These are phyloP conservation scores for Ochlodes sylvanus DNA, from an alignment of 2,888 invertebrate genomes.

Conservation along the genomic window DNA sequence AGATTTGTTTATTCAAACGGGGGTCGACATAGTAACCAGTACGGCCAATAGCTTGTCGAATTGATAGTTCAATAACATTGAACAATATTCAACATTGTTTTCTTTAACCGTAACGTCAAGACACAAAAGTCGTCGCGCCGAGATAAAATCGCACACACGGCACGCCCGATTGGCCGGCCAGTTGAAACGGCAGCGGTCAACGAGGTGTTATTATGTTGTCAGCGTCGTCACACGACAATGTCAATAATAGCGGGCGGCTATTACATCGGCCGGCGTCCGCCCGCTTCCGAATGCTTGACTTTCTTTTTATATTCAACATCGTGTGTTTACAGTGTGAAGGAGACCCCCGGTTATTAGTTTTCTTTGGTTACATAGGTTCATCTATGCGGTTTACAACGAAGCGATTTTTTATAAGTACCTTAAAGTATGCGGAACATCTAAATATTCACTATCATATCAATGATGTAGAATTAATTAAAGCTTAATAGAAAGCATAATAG, in stretches of 20 bases:
- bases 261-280: constrained; percentile 36
- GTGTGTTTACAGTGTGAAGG: constrained; percentile 15
- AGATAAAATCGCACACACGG: constrained; percentile 19
- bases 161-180: neutral
- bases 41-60: too few species aligned
- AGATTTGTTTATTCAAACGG: too few species aligned
- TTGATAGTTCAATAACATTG: too few species aligned
- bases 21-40: too few species aligned
- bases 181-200: constrained; percentile 28
- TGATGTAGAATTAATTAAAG: too few species aligned
- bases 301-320: constrained; percentile 30
- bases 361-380: neutral
- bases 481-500: too few species aligned
- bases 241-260: constrained; percentile 42
- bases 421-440: too few species aligned
- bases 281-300: constrained; percentile 39
- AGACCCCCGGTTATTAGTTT: neutral
- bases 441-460: too few species aligned
- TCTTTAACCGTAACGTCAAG: neutral
- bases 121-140: neutral
- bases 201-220: constrained; percentile 50
- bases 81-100: too few species aligned
- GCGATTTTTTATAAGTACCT: too few species aligned
- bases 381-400: too few species aligned
- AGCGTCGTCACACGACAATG: constrained; percentile 47